Evolutionary conservation across 2,888 invertebrate species (phyloP).

Genomic region (Andrena minutula): DNA sequence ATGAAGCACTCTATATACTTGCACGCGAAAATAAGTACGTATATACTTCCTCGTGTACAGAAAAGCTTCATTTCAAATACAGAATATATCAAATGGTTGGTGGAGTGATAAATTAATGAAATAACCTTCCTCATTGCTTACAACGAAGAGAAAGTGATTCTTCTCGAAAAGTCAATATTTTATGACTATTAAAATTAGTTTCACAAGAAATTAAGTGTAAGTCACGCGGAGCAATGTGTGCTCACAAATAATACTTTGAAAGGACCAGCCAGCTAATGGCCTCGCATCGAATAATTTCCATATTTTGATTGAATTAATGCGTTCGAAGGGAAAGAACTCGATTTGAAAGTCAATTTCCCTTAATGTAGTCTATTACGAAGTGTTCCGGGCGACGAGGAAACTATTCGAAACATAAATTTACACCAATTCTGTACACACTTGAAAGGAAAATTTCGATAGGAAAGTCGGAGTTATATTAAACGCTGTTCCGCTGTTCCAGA

Average conservation of each 20-base stretch:
- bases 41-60: too few species aligned
- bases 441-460: conserved; percentile 47
- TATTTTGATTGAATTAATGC: conserved; percentile 40
- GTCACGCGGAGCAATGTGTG: too few species aligned
- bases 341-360: conserved; percentile 36
- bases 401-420: conserved; percentile 56
- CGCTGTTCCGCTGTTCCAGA: conserved; percentile 58
- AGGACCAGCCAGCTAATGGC: not conserved
- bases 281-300: not conserved
- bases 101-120: too few species aligned
- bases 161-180: not conserved
- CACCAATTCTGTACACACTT: conserved; percentile 22
- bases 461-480: conserved; percentile 69
- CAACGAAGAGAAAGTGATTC: too few species aligned
- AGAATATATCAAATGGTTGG: too few species aligned
- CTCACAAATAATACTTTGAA: not conserved
- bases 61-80: too few species aligned
- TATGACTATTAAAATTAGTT: not conserved
- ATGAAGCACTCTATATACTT: too few species aligned
- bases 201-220: not conserved
- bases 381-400: conserved; percentile 16
- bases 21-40: too few species aligned
- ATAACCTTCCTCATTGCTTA: too few species aligned
- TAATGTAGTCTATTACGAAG: conserved; percentile 18
- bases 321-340: not conserved